Percentiles rank a stretch among this genome's conserved stretches.
Evolutionary conservation across 2,888 invertebrate genomes (phyloP).

Genomic region (Proisotoma minuta): DNA sequence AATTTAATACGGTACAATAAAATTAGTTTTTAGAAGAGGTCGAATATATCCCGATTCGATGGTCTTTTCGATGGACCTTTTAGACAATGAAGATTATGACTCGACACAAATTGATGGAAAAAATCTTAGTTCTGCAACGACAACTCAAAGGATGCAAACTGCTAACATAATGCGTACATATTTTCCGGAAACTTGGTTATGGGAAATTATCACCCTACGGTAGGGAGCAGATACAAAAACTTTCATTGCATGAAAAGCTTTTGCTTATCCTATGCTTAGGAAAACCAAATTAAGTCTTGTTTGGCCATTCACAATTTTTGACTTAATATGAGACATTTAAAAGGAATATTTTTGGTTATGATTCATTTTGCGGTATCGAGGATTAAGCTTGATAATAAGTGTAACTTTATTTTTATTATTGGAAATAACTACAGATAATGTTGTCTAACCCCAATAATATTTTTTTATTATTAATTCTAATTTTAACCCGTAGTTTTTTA

Average conservation of each 20-base stretch:
- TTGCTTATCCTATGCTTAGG: constrained; percentile 9
- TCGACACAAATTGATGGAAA: no score
- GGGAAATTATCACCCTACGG: constrained; percentile 42
- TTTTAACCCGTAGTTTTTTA: constrained; percentile 53
- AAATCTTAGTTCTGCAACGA: no score
- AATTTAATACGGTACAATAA: no score
- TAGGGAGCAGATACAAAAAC: constrained; percentile 13
- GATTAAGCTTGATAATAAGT: no score
- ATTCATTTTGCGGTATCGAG: no score
- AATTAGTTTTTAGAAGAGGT: no score
- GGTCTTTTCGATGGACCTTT: not conserved
- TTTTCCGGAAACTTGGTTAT: constrained; percentile 51
- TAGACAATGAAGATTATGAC: not conserved
- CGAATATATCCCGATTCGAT: no score
- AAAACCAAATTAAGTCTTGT: no score
- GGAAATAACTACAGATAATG: not conserved
- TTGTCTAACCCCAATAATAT: not conserved
- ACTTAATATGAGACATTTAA: no score
- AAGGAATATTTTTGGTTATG: not conserved
- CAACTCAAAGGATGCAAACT: not conserved
- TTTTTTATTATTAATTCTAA: not conserved
- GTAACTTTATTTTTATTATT: no score
- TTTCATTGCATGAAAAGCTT: constrained; percentile 6
- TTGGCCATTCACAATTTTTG: no score
- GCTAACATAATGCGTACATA: constrained; percentile 35